A percentile compares a stretch with the other conserved stretches of the same genome.
phyloP scores from a whole-genome alignment of 2,888 invertebrate species.

The Acronicta aceris region DNA sequence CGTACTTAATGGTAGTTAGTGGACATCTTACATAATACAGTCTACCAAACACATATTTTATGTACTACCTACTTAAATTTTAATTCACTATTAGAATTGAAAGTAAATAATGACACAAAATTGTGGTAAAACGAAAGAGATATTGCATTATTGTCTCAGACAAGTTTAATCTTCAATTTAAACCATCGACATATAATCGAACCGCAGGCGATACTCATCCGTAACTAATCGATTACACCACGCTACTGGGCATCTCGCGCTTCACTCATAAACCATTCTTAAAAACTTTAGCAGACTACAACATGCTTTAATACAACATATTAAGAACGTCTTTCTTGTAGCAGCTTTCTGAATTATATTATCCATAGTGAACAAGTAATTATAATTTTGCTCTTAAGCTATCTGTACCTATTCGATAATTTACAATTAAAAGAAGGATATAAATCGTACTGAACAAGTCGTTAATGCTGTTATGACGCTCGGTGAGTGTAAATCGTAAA shows the following conservation, averaged over 20 bases:
- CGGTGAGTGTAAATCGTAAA: conserved; percentile 45
- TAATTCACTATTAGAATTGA: not conserved
- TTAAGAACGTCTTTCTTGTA: conserved; percentile 40
- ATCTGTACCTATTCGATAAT: conserved; percentile 63
- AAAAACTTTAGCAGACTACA: conserved; percentile 38
- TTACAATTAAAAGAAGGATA: conserved; percentile 59
- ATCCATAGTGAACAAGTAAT: conserved; percentile 51
- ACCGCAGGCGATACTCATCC: conserved; percentile 66
- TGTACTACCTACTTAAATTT: conserved; percentile 1
- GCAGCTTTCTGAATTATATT: conserved; percentile 28
- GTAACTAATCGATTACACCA: conserved; percentile 76
- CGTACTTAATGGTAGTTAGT: conserved; percentile 68
- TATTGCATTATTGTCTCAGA: conserved; percentile 38
- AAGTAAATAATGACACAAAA: conserved; percentile 19
- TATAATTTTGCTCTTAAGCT: conserved; percentile 56
- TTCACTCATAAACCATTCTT: conserved; percentile 56
- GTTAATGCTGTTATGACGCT: conserved; percentile 42
- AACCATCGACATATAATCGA: conserved; percentile 64
- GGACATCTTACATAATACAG: conserved; percentile 27
- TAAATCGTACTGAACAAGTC: conserved; percentile 41
- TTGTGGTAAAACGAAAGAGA: conserved; percentile 35
- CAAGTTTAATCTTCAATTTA: conserved; percentile 56
- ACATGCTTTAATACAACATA: conserved; percentile 40
- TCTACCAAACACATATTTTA: conserved; percentile 13
- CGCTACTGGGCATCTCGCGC: conserved; percentile 74